A percentile compares a stretch with the other conserved stretches of the same genome.
Conservation (phyloP, 2,113 vertebrate genomes). For the Phaethornis superciliosus region DNA sequence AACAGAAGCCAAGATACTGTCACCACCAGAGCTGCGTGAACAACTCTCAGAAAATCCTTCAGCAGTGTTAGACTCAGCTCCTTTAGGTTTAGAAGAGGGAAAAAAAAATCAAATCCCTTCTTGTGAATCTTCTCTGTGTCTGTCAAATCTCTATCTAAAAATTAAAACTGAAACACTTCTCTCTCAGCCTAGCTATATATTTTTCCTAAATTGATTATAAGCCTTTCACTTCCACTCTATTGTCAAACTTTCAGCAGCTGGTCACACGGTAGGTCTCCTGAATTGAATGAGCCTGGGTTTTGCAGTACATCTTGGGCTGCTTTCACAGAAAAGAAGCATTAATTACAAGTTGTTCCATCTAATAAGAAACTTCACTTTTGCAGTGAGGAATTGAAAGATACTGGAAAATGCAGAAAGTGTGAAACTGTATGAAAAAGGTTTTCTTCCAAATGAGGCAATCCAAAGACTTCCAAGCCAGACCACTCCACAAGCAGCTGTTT, state of each 20-base stretch:
- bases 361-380: background rate
- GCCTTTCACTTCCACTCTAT: background rate
- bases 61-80: conserved; percentile 27
- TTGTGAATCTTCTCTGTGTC: background rate
- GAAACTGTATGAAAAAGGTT: background rate
- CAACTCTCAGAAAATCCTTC: conserved; percentile 64
- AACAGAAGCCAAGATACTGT: conserved; percentile 71
- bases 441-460: background rate
- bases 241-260: conserved; percentile 8
- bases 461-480: background rate
- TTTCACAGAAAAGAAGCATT: background rate
- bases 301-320: background rate
- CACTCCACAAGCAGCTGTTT: background rate
- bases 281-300: background rate
- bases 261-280: conserved; percentile 18
- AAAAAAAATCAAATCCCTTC: background rate
- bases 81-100: background rate
- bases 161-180: background rate
- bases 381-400: background rate
- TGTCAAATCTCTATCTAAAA: background rate
- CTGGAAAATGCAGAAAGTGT: background rate
- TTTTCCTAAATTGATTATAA: conserved; percentile 11
- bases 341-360: conserved; percentile 11
- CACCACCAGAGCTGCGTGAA: conserved; percentile 55
- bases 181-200: background rate